Conservation (phyloP, 2,888 invertebrate species). For the Hemaris fuciformis region DNA sequence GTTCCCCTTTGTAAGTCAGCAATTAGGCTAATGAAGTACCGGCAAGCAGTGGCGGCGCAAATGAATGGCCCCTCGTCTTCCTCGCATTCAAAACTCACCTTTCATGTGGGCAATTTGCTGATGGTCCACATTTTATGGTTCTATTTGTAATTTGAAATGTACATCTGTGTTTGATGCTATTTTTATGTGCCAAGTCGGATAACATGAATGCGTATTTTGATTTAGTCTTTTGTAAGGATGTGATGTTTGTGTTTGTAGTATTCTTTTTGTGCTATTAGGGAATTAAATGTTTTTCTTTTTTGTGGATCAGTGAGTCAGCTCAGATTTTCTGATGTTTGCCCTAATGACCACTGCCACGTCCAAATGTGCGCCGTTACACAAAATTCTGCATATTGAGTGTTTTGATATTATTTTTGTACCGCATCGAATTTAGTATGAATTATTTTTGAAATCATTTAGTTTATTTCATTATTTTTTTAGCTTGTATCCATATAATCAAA, state of each 20-base stretch:
- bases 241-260: not conserved
- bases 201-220: slow-evolving; percentile 5
- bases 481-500: too few relatives aligned
- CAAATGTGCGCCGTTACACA: too few relatives aligned
- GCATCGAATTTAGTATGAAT: too few relatives aligned
- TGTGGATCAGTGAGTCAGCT: too few relatives aligned
- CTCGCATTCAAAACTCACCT: slow-evolving; percentile 70
- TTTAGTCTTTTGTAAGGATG: not conserved
- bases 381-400: too few relatives aligned
- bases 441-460: too few relatives aligned
- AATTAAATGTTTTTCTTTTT: too few relatives aligned
- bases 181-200: slow-evolving; percentile 5
- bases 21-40: slow-evolving; percentile 79
- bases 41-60: slow-evolving; percentile 52
- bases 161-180: not conserved
- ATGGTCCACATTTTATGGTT: slow-evolving; percentile 59
- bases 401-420: too few relatives aligned
- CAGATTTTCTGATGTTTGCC: too few relatives aligned
- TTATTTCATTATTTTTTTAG: too few relatives aligned
- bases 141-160: slow-evolving; percentile 8
- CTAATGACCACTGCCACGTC: too few relatives aligned
- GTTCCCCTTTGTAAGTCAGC: slow-evolving; percentile 71
- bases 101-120: slow-evolving; percentile 78
- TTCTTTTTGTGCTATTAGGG: not conserved
- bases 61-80: slow-evolving; percentile 70